These are phyloP conservation scores for Pangasius larnaudii DNA, from an alignment of 2,797 vertebrate species.

Conservation along the genomic window DNA sequence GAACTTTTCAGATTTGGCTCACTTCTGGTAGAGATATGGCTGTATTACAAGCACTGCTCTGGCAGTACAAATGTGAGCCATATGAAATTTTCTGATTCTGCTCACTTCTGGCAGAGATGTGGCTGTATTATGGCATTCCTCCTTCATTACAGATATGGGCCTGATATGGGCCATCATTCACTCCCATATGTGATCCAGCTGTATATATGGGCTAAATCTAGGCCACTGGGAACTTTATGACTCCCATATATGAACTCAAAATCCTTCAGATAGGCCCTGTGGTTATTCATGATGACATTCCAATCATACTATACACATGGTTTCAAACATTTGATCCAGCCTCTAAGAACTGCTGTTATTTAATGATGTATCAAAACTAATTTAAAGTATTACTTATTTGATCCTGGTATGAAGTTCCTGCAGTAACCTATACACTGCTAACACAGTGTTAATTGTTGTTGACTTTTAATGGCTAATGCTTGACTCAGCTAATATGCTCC, in stretches of 20 bases:
- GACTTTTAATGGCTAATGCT: not conserved
- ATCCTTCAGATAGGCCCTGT: not conserved
- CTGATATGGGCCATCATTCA: not conserved
- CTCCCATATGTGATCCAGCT: not conserved
- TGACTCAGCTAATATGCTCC: slow-evolving; percentile 18
- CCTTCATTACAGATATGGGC: not conserved
- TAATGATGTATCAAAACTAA: not conserved
- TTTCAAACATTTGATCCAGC: not conserved
- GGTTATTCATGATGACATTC: not conserved
- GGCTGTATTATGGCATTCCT: not conserved
- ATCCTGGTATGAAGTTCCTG: not conserved
- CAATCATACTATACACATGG: not conserved
- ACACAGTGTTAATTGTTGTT: not conserved
- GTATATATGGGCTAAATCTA: not conserved
- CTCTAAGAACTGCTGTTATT: not conserved
- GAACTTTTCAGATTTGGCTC: not conserved
- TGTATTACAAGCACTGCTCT: too few species aligned
- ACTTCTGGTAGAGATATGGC: not conserved
- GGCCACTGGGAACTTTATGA: not conserved
- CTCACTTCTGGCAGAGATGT: not conserved
- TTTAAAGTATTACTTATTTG: not conserved
- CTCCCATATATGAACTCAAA: not conserved
- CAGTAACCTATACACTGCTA: not conserved
- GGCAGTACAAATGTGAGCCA: too few species aligned
- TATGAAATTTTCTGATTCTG: too few species aligned